These are phyloP conservation scores for Taenioides sp. DNA, from an alignment of 2,797 vertebrate species.

Conservation along the genomic window DNA sequence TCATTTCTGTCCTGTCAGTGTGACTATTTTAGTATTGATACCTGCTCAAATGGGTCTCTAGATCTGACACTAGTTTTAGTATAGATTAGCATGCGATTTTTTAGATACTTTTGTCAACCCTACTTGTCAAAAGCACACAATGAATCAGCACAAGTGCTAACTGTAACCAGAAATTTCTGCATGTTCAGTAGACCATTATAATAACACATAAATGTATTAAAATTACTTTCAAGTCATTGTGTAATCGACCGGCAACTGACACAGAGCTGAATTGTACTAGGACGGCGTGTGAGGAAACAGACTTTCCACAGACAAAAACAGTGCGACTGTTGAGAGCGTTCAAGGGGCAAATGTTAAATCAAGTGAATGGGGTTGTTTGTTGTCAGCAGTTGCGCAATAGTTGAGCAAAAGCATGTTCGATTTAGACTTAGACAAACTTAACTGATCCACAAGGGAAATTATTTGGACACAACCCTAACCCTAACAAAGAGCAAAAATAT, in stretches of 20 bases:
- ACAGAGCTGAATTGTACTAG: constrained; percentile 20
- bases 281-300: constrained; percentile 52
- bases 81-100: too few relatives aligned
- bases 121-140: too few relatives aligned
- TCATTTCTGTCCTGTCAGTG: too few relatives aligned
- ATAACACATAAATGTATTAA: background rate
- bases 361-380: constrained; percentile 63
- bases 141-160: background rate
- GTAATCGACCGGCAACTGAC: background rate
- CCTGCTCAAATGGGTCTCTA: too few relatives aligned
- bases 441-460: constrained; percentile 11
- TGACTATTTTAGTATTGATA: too few relatives aligned
- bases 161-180: background rate
- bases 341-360: constrained; percentile 44
- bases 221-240: background rate
- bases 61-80: too few relatives aligned
- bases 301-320: constrained; percentile 39
- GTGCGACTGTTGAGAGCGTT: constrained; percentile 43
- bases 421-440: too few relatives aligned
- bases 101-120: too few relatives aligned
- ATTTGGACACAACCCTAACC: too few relatives aligned
- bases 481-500: too few relatives aligned
- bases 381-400: constrained; percentile 30
- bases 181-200: background rate
- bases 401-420: constrained; percentile 52